Base-by-base conservation (phyloP, 2,113 vertebrate genomes). In the Aix galericulata region DNA sequence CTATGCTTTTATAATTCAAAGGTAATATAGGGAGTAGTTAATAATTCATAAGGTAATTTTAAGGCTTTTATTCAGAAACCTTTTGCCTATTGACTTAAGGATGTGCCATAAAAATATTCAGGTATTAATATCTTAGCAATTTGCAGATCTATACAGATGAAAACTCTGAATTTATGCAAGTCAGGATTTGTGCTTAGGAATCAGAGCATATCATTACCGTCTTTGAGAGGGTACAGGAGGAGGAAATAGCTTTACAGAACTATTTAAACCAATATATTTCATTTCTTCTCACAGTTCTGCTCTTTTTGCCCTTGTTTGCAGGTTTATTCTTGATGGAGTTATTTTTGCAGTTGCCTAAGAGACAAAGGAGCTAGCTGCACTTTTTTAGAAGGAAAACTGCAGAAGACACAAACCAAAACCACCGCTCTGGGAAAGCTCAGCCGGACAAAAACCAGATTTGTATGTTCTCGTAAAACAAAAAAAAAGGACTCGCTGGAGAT, bases 41-140 rank as follows among this genome's bases (percentile, higher is more conserved):
- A 98, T 98, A 98, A 98, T 98, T 98, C 97, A 98, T 96, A 93
- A 94, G 95, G 88, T 97, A 97, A 98, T 98, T 98, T 98, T 97
- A 97, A 97, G 93, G 87, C 91, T 97, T 98, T 98, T 98, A 97
- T 97, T 97, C 97, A 91, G 95, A 97, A 97, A 97, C 92, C 96
- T 96, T 97, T 97, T 95, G 95, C 96, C 95, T 98, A 96, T 98
- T 97, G 97, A 98, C 97, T 98, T 97, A 96, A 97, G 97, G 97
- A 97, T 89, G 79, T 96, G 92, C 96, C 93, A 96, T 97, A 97
- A 98, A 91, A 97, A 97, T 94, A 98, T 59, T 95, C 96, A 97
- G 95, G 94, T 97, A 97, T 96, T 94, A 84, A 96, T 91, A 95
- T 91, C 94, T 91, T 92, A 69, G 92, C 91, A 94, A 94, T 96